Evolutionary conservation across 2,888 invertebrate genomes (phyloP), one percentile per base, ranked within the genome.

Genomic region (Limenitis camilla): DNA sequence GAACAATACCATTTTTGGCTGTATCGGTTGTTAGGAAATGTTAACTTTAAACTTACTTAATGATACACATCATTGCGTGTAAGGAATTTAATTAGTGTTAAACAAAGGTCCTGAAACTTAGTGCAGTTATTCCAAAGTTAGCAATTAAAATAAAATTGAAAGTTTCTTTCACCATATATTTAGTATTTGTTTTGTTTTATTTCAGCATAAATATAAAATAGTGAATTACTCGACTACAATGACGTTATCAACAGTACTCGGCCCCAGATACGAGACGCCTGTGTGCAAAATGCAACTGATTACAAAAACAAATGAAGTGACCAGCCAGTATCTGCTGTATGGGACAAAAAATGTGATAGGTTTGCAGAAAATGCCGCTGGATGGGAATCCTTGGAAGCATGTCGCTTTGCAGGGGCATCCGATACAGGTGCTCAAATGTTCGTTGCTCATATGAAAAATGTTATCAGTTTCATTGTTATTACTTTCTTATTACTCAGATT

Each of bases 371-470:
- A 67, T 92, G 66, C 93, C 94, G 0, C 74, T 92, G 0, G 92
- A 93, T 68, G 94, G 94, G 0, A 94, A 94, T 72, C 94, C 94
- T 5, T 93, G 91, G 81, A 90, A 89, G 64, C 89, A 89, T 60
- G 79, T 89, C 0, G 91, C 88, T 1, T 69, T 92, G 55, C 78
- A 92, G 28, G 93, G 90, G 4, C 93, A 94, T 74, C 92, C 93
- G 0, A 68, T 74, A 46, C 88, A 90, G 78, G 93, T 92, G 68
- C 11, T 52, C 2, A 5, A 29, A 2, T 7, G n/a, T 4, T 30
- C 4, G 4, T 8, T 9, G 4, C 7, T 35, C 1, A 11, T 5
- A 11, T 5, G 6, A 10, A 6, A 31, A 38, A 27, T 39, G 3
- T 8, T 31, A 11, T 10, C 1, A 33, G 8, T 9, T 9, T 9